Evolutionary conservation across 2,888 invertebrate genomes (phyloP).

Genomic region (Altica lythri): DNA sequence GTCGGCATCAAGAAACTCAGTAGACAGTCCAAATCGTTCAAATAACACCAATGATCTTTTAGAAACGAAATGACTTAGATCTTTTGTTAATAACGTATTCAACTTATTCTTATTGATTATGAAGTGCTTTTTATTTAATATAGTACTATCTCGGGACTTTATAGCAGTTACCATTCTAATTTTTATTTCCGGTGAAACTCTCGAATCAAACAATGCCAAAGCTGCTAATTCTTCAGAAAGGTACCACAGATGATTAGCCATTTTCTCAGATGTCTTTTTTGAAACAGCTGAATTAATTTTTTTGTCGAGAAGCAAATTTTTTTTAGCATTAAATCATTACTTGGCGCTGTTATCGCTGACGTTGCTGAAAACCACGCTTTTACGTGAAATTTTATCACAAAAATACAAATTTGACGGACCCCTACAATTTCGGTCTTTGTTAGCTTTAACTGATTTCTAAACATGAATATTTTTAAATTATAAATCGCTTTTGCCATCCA

Average conservation of each 20-base stretch:
- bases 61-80: neutral
- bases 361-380: neutral
- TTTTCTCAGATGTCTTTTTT: too few species aligned
- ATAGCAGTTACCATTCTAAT: neutral
- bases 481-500: slow-evolving; percentile 42
- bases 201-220: neutral
- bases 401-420: neutral
- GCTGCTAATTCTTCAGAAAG: neutral
- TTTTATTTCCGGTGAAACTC: neutral
- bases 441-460: neutral
- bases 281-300: neutral
- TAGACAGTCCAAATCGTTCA: neutral
- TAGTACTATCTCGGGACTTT: too few species aligned
- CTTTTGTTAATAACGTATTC: neutral
- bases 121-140: neutral
- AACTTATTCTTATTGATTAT: neutral
- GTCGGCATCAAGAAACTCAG: neutral
- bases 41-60: neutral
- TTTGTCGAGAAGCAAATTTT: neutral
- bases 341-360: neutral
- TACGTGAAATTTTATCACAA: neutral
- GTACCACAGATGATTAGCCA: neutral
- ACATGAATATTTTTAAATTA: slow-evolving; percentile 34
- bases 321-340: neutral
- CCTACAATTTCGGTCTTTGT: neutral